Evolutionary conservation across 1,140 invertebrate genomes (phyloP).

Genomic region (Bradynema listronoti): DNA sequence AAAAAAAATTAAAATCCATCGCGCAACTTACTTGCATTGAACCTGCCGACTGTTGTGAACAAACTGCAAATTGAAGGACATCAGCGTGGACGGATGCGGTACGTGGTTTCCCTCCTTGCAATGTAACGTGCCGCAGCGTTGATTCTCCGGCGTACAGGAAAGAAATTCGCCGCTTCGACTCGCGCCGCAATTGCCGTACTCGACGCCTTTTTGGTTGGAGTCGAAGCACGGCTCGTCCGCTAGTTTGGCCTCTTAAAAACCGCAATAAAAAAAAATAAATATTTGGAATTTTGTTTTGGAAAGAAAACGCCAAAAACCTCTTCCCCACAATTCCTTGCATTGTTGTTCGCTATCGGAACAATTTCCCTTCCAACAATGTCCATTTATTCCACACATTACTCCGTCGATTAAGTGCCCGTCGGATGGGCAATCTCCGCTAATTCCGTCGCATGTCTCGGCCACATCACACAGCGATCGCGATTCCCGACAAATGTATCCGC

Average conservation of each 20-base stretch:
- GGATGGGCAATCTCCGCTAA: slow-evolving; percentile 51
- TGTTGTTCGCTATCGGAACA: slow-evolving; percentile 50
- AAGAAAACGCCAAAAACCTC: slow-evolving; percentile 21
- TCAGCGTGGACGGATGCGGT: slow-evolving; percentile 33
- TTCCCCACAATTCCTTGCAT: slow-evolving; percentile 50
- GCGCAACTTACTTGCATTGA: slow-evolving; percentile 55
- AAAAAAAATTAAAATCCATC: too few relatives aligned
- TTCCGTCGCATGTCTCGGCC: slow-evolving; percentile 53
- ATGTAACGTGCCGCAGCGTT: slow-evolving; percentile 46
- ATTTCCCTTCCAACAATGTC: slow-evolving; percentile 56
- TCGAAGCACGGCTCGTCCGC: slow-evolving; percentile 45
- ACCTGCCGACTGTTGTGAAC: slow-evolving; percentile 42
- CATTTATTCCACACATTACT: slow-evolving; percentile 50
- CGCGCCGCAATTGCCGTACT: slow-evolving; percentile 54
- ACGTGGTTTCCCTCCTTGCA: slow-evolving; percentile 38
- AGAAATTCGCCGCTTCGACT: slow-evolving; percentile 36
- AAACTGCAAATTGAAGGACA: slow-evolving; percentile 55
- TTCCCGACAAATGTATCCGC: slow-evolving; percentile 46
- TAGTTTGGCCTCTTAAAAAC: slow-evolving; percentile 34
- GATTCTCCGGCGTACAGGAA: slow-evolving; percentile 41
- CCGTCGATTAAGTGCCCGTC: slow-evolving; percentile 57
- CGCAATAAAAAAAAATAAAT: slow-evolving; percentile 3
- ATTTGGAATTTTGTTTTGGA: slow-evolving; percentile 5
- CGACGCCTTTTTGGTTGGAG: slow-evolving; percentile 52
- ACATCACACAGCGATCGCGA: slow-evolving; percentile 50